Base-by-base conservation (phyloP, 2,888 invertebrate genomes). In the Sminthurinus aureus region DNA sequence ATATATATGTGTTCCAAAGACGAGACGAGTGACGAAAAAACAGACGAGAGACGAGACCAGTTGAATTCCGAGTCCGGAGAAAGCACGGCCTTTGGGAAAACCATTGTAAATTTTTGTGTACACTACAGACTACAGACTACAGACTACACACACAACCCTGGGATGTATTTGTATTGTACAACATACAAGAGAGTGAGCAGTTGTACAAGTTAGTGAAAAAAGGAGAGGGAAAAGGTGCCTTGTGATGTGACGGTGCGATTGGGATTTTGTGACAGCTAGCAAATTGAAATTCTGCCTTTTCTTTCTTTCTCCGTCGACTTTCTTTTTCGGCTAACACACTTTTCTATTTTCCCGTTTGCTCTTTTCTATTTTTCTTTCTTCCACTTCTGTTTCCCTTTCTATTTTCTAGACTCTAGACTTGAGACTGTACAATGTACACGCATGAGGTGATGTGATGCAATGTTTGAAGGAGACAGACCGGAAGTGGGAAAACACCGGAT, bases 281-380 rank as follows among this genome's bases (percentile, higher is more conserved):
- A 75, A 75, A 75, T 75, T 75, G 75, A 75, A 75, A 75, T 75
- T 75, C 75, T 51, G 4, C 50, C 75, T 11, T 75, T 51, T 13
- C 73, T 22, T 73, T 22, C 73, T 73, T 52, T 18, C 20, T 38
- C 75, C 75, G n/a, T 58, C 58, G 13, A 52, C 52, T 52, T 18
- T 11, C 58, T 6, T 18, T 6, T 38, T 38, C 38, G n/a, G n/a
- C n/a, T 6, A 38, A 38, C 38, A 38, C 38, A 38, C 38, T 38
- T 38, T 38, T 38, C 6, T 6, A 4, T 4, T 38, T 38, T 38
- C 6, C 38, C 38, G 1, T 38, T 38, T 38, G 3, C 38, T 38
- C 38, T 38, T 38, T n/a, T n/a, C n/a, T n/a, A 15, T 58, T 58
- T 58, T 12, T 58, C 20, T 66, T 20, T 4, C 66, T 4, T 66